Conservation (phyloP, 2,113 vertebrate genomes). For the Pao palembangensis region DNA sequence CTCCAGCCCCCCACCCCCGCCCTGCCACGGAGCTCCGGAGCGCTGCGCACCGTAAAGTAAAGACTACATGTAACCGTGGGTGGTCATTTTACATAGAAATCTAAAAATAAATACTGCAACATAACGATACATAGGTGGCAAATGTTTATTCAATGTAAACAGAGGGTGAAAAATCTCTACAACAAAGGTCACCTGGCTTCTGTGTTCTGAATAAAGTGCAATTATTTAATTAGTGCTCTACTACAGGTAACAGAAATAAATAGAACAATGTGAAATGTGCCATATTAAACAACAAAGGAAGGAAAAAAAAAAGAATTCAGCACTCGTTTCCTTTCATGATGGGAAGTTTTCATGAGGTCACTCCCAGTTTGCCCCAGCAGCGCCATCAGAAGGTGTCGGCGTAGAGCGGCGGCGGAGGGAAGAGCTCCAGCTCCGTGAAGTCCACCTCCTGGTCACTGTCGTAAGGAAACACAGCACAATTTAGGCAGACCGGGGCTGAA, state of each 20-base stretch:
- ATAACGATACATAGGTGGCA: constrained; percentile 12
- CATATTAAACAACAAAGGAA: not conserved
- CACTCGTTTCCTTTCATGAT: too few relatives aligned
- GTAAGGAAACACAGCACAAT: constrained; percentile 7
- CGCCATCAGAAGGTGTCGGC: constrained; percentile 62
- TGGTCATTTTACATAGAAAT: not conserved
- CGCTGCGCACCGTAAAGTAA: not conserved
- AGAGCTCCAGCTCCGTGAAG: constrained; percentile 63
- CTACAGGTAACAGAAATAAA: constrained; percentile 6
- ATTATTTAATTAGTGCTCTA: constrained; percentile 6
- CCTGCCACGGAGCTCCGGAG: not conserved
- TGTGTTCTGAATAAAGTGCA: constrained; percentile 19
- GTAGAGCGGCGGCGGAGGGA: constrained; percentile 73
- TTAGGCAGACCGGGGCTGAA: not conserved
- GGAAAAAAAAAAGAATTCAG: not conserved
- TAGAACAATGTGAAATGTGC: constrained; percentile 19
- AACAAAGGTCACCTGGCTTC: not conserved
- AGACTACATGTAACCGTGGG: not conserved
- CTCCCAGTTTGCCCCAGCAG: not conserved
- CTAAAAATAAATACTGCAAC: not conserved
- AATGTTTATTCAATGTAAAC: constrained; percentile 44
- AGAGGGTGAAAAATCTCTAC: constrained; percentile 14
- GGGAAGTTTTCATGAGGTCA: not conserved
- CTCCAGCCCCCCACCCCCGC: constrained; percentile 34
- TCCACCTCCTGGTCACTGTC: constrained; percentile 67